These are phyloP conservation scores for Drosophila setifemur DNA, from an alignment of 1,140 invertebrate species.

Conservation along the genomic window DNA sequence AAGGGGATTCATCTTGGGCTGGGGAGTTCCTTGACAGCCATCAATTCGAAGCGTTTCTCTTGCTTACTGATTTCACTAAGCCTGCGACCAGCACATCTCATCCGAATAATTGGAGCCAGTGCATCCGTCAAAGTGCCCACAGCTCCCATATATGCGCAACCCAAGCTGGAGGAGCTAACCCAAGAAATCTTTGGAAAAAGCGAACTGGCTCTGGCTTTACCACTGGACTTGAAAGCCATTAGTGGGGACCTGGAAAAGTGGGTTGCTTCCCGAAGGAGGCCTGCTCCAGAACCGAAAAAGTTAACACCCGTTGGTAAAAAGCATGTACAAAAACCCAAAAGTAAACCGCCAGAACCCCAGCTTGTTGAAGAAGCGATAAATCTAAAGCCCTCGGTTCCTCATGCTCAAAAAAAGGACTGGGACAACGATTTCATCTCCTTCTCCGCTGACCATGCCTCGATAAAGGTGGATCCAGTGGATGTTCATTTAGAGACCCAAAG, in stretches of 20 bases:
- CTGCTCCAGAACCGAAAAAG: neutral
- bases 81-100: constrained; percentile 52
- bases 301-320: neutral
- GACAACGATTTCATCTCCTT: constrained; percentile 56
- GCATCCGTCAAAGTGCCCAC: constrained; percentile 50
- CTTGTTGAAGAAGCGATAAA: neutral
- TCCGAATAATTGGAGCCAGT: constrained; percentile 59
- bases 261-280: constrained; percentile 18
- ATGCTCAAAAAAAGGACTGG: constrained; percentile 18
- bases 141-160: constrained; percentile 60
- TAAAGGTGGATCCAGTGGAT: constrained; percentile 29
- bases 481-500: constrained; percentile 37
- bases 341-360: neutral
- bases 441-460: neutral
- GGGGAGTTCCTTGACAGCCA: constrained; percentile 56
- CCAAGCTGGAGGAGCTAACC: constrained; percentile 63
- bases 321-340: neutral
- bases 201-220: constrained; percentile 44
- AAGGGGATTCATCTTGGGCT: constrained; percentile 54
- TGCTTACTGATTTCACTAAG: constrained; percentile 61
- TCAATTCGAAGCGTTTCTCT: constrained; percentile 50
- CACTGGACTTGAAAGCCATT: constrained; percentile 39
- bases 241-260: constrained; percentile 40
- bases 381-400: too few species aligned
- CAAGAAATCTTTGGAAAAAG: constrained; percentile 51